Base-by-base conservation (phyloP, 2,113 vertebrate species). In the Crotalus helleri region DNA sequence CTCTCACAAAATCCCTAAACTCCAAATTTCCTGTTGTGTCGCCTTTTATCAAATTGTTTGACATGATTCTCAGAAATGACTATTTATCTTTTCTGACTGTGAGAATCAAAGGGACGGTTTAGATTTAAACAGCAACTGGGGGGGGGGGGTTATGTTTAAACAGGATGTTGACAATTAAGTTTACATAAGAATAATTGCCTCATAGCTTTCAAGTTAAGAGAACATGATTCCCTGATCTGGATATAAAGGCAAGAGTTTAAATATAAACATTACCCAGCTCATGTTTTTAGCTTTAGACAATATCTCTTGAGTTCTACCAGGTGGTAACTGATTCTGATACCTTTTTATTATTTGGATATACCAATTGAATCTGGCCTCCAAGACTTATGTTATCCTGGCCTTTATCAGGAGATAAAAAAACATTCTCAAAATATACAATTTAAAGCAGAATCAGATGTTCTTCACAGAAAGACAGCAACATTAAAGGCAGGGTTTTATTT, bases 51-150 rank as follows among this genome's bases (percentile, higher is more conserved):
- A 53, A 44, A 87, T 24, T 29, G 74, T 90, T 93, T 1, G 26
- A 59, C 74, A 29, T 53, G 74, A 49, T 90, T 93, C 74, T 90
- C 74, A 86, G 29, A 87, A 93, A 54, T 29, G 46, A 61, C 26
- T 93, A 24, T 93, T 93, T 93, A 53, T 23, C 57, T 86, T 93
- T 93, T 58, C 24, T 44, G 12, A 59, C 59, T 86, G 46, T 90
- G 74, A 87, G 74, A 64, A 90, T 86, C 88, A 90, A 86, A 58
- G 87, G 85, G 58, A 93, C 24, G 17, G 23, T n/a, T 90, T 92
- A 46, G 44, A 61, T 57, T 61, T 74, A 55, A 29, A 92, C n/a
- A 64, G 64, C 54, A 19, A 86, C 87, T 92, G 87, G 51, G 49
- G 7, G 33, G 7, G 39, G 74, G 55, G 26, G 2, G 57, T 92